Percentiles rank a stretch among this genome's conserved stretches.
phyloP scores from a whole-genome alignment of 1,140 invertebrate species.

The Protaetia brevitarsis region DNA sequence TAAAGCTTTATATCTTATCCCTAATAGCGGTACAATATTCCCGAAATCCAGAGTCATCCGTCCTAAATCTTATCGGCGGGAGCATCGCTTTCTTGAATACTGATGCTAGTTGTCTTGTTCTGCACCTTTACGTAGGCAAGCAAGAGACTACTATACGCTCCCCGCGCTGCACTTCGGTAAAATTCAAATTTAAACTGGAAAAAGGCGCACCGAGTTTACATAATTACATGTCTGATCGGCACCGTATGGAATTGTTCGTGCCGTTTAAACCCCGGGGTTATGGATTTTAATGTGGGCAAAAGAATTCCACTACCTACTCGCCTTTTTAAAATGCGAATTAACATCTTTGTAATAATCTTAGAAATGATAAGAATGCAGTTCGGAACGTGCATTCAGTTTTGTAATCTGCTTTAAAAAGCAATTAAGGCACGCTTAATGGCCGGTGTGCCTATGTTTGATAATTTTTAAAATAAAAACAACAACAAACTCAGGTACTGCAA shows the following conservation, averaged over 20 bases:
- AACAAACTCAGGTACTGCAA: not conserved
- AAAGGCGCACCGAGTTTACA: too few species aligned
- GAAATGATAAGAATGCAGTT: not conserved
- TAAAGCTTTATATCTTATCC: slow-evolving; percentile 30
- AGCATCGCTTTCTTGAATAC: slow-evolving; percentile 22
- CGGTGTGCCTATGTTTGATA: not conserved
- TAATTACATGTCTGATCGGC: too few species aligned
- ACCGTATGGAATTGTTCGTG: too few species aligned
- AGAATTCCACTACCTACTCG: too few species aligned
- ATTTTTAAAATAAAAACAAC: slow-evolving; percentile 1
- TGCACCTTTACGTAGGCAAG: slow-evolving; percentile 25
- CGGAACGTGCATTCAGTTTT: not conserved
- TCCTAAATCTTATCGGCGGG: slow-evolving; percentile 22
- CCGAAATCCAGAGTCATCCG: slow-evolving; percentile 28
- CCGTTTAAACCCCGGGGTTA: too few species aligned
- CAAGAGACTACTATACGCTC: too few species aligned
- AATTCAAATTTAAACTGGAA: not conserved
- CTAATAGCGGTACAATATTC: slow-evolving; percentile 28
- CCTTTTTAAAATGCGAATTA: not conserved
- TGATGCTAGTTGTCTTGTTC: slow-evolving; percentile 24
- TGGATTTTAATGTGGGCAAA: too few species aligned
- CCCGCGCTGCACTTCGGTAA: not conserved
- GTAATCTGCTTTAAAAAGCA: slow-evolving; percentile 11
- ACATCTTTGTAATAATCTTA: slow-evolving; percentile 3
- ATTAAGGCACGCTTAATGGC: not conserved